phyloP scores from a whole-genome alignment of 1,140 invertebrate genomes.

The Halictus rubicundus region DNA sequence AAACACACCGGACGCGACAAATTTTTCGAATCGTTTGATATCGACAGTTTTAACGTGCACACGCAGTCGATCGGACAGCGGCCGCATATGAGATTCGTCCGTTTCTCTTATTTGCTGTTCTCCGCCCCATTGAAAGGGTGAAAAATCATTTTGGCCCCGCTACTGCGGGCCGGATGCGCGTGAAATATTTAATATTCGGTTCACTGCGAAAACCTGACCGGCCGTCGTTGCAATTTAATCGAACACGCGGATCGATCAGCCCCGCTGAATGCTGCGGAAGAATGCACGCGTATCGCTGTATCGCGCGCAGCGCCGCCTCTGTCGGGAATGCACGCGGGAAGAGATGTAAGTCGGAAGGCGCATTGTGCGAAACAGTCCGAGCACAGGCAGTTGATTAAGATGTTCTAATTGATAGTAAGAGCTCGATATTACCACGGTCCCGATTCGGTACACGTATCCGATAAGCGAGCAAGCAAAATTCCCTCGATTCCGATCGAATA shows the following conservation, averaged over 20 bases:
- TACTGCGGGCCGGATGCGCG: background rate
- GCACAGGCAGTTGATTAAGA: constrained; percentile 14
- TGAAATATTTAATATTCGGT: constrained; percentile 51
- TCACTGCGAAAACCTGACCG: constrained; percentile 22
- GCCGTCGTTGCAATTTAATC: constrained; percentile 44
- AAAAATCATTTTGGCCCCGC: background rate
- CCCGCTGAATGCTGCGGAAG: constrained; percentile 17
- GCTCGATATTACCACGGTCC: background rate
- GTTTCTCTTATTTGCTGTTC: background rate
- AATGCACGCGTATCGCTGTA: constrained; percentile 25
- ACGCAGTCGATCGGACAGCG: background rate
- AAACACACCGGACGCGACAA: background rate
- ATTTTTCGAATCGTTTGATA: constrained; percentile 19
- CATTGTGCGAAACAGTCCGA: background rate
- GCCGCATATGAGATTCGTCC: constrained; percentile 12
- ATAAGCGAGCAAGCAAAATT: background rate
- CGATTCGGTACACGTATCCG: constrained; percentile 20
- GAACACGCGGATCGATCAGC: constrained; percentile 26
- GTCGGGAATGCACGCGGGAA: constrained; percentile 13
- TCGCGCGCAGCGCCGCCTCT: background rate
- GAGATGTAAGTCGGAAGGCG: background rate
- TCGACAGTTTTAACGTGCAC: background rate
- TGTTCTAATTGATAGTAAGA: constrained; percentile 34
- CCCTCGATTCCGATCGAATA: background rate
- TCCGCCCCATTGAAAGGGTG: background rate